phyloP scores from a whole-genome alignment of 2,888 invertebrate genomes.

The Drosophila affinis region DNA sequence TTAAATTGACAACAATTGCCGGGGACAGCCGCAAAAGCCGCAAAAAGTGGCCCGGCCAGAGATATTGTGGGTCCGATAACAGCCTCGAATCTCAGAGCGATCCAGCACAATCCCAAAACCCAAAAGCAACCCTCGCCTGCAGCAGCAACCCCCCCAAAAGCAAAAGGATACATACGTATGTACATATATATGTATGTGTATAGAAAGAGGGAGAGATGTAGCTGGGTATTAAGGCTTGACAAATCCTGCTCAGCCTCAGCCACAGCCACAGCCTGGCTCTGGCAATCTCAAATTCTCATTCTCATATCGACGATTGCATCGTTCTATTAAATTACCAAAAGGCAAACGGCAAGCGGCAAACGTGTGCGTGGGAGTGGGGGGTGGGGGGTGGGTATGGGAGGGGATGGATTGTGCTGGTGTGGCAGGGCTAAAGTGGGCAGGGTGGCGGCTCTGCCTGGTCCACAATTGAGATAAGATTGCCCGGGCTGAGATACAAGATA shows the following conservation, averaged over 20 bases:
- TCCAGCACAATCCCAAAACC: constrained; percentile 46
- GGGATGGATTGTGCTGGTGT: constrained; percentile 12
- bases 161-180: neutral
- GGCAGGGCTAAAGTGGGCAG: constrained; percentile 22
- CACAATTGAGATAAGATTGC: constrained; percentile 84
- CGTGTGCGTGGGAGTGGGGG: constrained; percentile 37
- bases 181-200: neutral
- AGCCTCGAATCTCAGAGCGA: constrained; percentile 43
- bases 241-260: constrained; percentile 44
- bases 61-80: constrained; percentile 68
- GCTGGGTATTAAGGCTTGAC: constrained; percentile 50
- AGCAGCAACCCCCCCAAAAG: constrained; percentile 51
- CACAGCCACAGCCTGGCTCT: constrained; percentile 23
- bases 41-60: constrained; percentile 60
- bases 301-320: constrained; percentile 73
- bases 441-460: constrained; percentile 68
- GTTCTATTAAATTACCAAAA: constrained; percentile 78
- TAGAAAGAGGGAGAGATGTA: constrained; percentile 20
- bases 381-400: constrained; percentile 34
- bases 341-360: constrained; percentile 65
- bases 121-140: constrained; percentile 62
- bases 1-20: constrained; percentile 75
- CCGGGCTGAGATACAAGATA: constrained; percentile 77
- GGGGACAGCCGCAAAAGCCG: constrained; percentile 49
- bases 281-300: constrained; percentile 49